Evolutionary conservation across 2,797 vertebrate genomes (phyloP), one percentile per base, ranked within the genome.

Genomic region (Danio aesculapii): DNA sequence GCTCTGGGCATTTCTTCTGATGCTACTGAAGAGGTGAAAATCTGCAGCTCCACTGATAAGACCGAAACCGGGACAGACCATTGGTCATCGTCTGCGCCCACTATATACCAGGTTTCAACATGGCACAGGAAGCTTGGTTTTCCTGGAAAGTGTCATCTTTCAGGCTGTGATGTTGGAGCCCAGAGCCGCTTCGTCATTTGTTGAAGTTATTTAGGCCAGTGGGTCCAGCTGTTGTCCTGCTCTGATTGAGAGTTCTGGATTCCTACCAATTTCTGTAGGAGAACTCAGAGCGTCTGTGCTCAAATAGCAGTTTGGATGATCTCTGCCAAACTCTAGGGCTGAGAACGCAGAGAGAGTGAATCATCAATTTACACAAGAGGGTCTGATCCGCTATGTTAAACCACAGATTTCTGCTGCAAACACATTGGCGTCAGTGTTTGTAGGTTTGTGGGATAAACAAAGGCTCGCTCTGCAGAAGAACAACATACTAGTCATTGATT

Each of bases 31-130:
- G 83, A 73, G 16, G 75, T 75, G 76, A 63, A 77, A 75, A 82
- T 84, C 92, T 92, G 92, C 87, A 86, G 87, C 84, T 67, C 80
- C 79, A 74, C 84, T 67, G 91, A 93, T 92, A 92, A 92, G 90
- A 88, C 16, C 59, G 73, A 86, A 81, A 83, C 86, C 66, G 83
- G 80, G 86, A 88, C 86, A 81, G 83, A 84, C 86, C 90, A 90
- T 91, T 79, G 82, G 81, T 89, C 89, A 90, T 83, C 86, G 92
- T 90, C 89, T 79, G 77, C 74, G 81, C 67, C 88, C 79, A 44
- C 79, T 84, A 88, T 86, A 79, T 83, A 88, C 86, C 79, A 82
- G 72, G 64, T 82, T 86, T 81, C 85, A 88, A 83, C 81, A 83
- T 87, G 84, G 85, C 89, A 85, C 83, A 88, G 86, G 87, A 63